Base-by-base conservation (phyloP, 1,140 invertebrate genomes). In the Cydia strobilella region DNA sequence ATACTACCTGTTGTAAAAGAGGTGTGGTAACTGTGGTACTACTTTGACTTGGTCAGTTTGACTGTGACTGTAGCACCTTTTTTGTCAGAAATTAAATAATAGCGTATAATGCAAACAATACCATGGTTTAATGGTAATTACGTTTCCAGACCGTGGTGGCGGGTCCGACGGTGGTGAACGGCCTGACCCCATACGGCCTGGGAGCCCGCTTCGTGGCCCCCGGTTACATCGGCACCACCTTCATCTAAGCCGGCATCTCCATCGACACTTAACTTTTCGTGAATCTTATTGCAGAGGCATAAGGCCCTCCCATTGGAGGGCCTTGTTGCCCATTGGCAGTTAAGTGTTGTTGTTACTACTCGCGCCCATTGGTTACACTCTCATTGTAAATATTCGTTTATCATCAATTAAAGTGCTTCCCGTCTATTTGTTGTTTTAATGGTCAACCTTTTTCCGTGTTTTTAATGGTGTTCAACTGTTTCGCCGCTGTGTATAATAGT, bases 111-210 rank as follows among this genome's bases (percentile, higher is more conserved):
- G 39, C 3, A 42, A 42, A 13, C 9, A 10, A 10, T 42, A 42
- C 39, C 39, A 9, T 12, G 12, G 10, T 13, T 12, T 12, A 42
- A 15, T 13, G 42, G 13, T 15, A 18, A 66, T 54, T 31, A 63
- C 66, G 20, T 75, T 79, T 79, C 1, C 81, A 92, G 90, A 90
- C 90, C 74, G 39, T 92, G 66, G 87, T 90, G 1, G 88, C 90
- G 59, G 89, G 90, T n/a, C 88, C 88, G 6, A 89, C 89, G 7
- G 88, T 92, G 2, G 83, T 90, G 31, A 92, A 89, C 76, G 82
- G 80, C 35, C 59, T 79, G 25, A 80, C 81, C 15, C 75, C 18
- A 20, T 20, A 6, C 4, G 71, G 23, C 15, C 23, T 66, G 42
- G 83, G 79, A 18, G 82, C 77, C 6, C 82, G 84, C 54, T 73